phyloP scores from a whole-genome alignment of 2,797 vertebrate species.

The Lutjanus argentimaculatus region DNA sequence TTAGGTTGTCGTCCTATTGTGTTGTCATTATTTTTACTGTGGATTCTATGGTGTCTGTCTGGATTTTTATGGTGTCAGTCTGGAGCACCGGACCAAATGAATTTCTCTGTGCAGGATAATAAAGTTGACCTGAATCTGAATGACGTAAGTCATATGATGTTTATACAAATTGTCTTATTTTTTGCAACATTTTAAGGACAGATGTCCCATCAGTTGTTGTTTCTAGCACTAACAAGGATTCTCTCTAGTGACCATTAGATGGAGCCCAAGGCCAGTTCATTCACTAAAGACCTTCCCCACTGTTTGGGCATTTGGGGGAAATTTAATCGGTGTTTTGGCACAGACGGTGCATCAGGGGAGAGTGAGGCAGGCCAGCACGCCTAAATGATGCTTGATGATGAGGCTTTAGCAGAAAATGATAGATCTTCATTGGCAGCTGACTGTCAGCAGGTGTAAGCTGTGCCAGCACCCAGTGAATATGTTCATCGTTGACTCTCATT shows the following conservation, averaged over 20 bases:
- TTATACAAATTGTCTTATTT: too few species aligned
- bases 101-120: too few species aligned
- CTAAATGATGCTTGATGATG: slow-evolving; percentile 80
- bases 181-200: neutral
- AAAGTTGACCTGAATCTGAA: too few species aligned
- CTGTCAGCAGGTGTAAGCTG: slow-evolving; percentile 68
- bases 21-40: too few species aligned
- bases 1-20: too few species aligned
- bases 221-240: neutral
- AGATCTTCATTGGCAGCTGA: slow-evolving; percentile 78
- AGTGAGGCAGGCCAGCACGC: slow-evolving; percentile 64
- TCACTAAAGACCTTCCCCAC: slow-evolving; percentile 27
- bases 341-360: slow-evolving; percentile 52
- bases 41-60: too few species aligned
- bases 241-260: slow-evolving; percentile 69
- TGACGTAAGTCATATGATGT: too few species aligned
- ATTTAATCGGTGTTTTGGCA: slow-evolving; percentile 72
- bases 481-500: slow-evolving; percentile 68
- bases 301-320: slow-evolving; percentile 62
- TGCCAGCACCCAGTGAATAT: slow-evolving; percentile 71
- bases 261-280: slow-evolving; percentile 68
- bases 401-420: slow-evolving; percentile 77
- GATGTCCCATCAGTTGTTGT: neutral
- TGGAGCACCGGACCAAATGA: too few species aligned
- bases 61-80: too few species aligned